Evolutionary conservation across 53 echinoderm and acorn worm species (phyloP).

Genomic region (Apostichopus leukothele): DNA sequence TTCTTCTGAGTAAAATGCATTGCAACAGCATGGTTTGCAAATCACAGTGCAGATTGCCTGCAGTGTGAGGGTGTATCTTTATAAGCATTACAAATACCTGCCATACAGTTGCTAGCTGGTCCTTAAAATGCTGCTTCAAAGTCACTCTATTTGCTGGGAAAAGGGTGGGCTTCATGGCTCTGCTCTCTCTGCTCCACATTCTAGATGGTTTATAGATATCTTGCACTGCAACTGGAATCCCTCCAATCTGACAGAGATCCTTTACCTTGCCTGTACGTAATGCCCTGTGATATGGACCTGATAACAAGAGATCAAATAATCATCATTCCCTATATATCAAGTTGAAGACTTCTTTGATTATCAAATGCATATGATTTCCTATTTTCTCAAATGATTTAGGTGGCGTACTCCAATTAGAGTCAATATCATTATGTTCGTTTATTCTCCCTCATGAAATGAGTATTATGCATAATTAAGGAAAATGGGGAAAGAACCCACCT

Average conservation of each 20-base stretch:
- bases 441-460: too few relatives aligned
- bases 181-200: slow-evolving; percentile 59
- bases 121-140: slow-evolving; percentile 79
- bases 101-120: slow-evolving; percentile 81
- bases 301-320: not conserved
- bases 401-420: not conserved
- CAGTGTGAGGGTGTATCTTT: too few relatives aligned
- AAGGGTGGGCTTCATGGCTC: not conserved
- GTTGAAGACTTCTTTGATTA: too few relatives aligned
- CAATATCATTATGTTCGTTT: too few relatives aligned
- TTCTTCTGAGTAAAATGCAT: too few relatives aligned
- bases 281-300: slow-evolving; percentile 63
- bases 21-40: too few relatives aligned
- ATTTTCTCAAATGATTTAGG: too few relatives aligned
- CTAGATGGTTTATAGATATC: slow-evolving; percentile 77
- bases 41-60: too few relatives aligned
- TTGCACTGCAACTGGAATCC: slow-evolving; percentile 69
- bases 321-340: not conserved
- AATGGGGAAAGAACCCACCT: too few relatives aligned
- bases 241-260: slow-evolving; percentile 65
- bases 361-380: too few relatives aligned
- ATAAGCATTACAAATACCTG: slow-evolving; percentile 49
- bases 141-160: slow-evolving; percentile 57
- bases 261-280: slow-evolving; percentile 84
- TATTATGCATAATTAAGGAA: too few relatives aligned